Evolutionary conservation across 2,113 vertebrate genomes (phyloP).

Genomic region (Pelecanoides urinatrix): DNA sequence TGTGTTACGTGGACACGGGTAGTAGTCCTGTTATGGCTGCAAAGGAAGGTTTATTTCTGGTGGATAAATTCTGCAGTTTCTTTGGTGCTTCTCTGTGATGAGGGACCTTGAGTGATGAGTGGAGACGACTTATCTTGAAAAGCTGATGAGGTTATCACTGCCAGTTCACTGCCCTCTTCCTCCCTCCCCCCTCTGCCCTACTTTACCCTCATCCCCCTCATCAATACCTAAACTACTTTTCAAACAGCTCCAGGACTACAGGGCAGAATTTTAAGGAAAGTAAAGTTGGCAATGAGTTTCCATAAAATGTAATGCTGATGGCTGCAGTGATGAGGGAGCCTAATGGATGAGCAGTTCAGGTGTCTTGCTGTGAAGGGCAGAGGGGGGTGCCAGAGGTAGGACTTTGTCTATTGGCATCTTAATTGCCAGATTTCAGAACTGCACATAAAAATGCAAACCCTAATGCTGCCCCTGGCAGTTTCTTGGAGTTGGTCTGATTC

Average conservation of each 20-base stretch:
- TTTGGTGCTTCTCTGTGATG: neutral
- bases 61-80: neutral
- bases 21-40: neutral
- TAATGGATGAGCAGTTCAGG: slow-evolving; percentile 32
- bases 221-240: slow-evolving; percentile 9
- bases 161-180: neutral
- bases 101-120: neutral
- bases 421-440: slow-evolving; percentile 41
- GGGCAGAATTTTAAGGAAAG: slow-evolving; percentile 22
- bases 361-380: slow-evolving; percentile 32
- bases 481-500: neutral
- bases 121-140: neutral
- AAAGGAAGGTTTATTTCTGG: neutral
- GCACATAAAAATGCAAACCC: slow-evolving; percentile 44
- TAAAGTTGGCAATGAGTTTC: neutral
- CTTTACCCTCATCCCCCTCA: neutral
- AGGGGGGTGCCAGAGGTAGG: slow-evolving; percentile 45
- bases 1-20: neutral
- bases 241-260: neutral
- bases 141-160: slow-evolving; percentile 17
- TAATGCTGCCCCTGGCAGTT: neutral
- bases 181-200: neutral
- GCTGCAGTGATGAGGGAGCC: neutral
- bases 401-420: slow-evolving; percentile 37
- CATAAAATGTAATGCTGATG: slow-evolving; percentile 6